A percentile compares a stretch with the other conserved stretches of the same genome.
phyloP scores from a whole-genome alignment of 1,140 invertebrate genomes.

The Macrotrachela quadricornifera region DNA sequence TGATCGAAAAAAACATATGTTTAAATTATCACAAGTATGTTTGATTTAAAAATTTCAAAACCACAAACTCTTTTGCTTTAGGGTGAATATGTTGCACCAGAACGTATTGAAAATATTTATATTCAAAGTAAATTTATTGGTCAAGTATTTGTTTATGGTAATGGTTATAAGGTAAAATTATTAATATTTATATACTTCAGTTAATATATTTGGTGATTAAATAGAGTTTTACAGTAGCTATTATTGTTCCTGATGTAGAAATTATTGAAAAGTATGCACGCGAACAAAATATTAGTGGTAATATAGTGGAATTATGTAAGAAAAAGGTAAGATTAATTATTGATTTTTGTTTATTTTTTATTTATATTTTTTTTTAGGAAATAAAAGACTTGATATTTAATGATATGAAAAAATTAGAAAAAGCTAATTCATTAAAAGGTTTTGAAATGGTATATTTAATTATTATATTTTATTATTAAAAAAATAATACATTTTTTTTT shows the following conservation, averaged over 20 bases:
- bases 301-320: slow-evolving; percentile 56
- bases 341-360: no score
- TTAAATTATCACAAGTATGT: slow-evolving; percentile 66
- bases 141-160: slow-evolving; percentile 89
- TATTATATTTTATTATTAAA: not conserved
- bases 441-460: slow-evolving; percentile 64
- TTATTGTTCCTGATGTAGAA: slow-evolving; percentile 81
- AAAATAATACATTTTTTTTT: slow-evolving; percentile 10
- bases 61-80: no score
- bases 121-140: slow-evolving; percentile 68
- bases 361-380: slow-evolving; percentile 17
- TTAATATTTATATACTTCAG: no score
- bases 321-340: slow-evolving; percentile 26
- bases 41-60: no score
- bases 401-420: slow-evolving; percentile 65
- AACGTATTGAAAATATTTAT: slow-evolving; percentile 96
- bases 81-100: slow-evolving; percentile 87
- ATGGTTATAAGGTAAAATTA: slow-evolving; percentile 43
- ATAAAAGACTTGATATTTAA: slow-evolving; percentile 71
- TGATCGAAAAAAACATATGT: slow-evolving; percentile 86
- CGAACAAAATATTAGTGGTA: slow-evolving; percentile 49
- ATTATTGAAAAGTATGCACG: slow-evolving; percentile 63
- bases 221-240: slow-evolving; percentile 61
- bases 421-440: slow-evolving; percentile 66
- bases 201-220: no score